These are phyloP conservation scores for Chroicocephalus ridibundus DNA, from an alignment of 2,113 vertebrate species.

Conservation along the genomic window DNA sequence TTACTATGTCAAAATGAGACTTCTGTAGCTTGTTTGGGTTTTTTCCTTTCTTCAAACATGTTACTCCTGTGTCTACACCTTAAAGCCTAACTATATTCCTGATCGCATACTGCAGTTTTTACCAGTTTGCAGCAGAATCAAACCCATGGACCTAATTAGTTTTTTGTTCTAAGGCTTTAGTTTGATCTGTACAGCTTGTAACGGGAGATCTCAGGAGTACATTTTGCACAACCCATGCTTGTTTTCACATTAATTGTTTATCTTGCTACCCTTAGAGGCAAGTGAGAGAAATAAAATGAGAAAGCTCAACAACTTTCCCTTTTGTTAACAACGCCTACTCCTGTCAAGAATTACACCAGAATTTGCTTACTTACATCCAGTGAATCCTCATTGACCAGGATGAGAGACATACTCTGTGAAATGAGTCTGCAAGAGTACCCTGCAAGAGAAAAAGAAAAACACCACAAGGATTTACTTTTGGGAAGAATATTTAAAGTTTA, in stretches of 20 bases:
- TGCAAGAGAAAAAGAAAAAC: constrained; percentile 60
- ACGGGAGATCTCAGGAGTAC: neutral
- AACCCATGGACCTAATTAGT: neutral
- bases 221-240: neutral
- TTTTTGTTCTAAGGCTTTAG: neutral
- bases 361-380: constrained; percentile 88
- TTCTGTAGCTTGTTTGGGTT: neutral
- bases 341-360: neutral
- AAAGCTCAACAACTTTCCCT: neutral
- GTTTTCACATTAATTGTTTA: neutral
- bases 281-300: neutral
- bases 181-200: neutral
- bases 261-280: neutral
- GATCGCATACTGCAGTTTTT: neutral
- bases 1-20: neutral
- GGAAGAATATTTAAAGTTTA: neutral
- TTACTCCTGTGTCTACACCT: neutral
- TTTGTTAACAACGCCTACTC: neutral
- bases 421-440: constrained; percentile 95
- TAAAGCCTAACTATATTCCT: neutral
- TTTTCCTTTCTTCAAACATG: rapidly evolving
- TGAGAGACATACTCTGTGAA: constrained; percentile 95
- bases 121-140: neutral
- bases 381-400: constrained; percentile 95
- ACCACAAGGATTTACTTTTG: neutral